Conservation (phyloP, 1,140 invertebrate genomes). For the Brachionus angularis region DNA sequence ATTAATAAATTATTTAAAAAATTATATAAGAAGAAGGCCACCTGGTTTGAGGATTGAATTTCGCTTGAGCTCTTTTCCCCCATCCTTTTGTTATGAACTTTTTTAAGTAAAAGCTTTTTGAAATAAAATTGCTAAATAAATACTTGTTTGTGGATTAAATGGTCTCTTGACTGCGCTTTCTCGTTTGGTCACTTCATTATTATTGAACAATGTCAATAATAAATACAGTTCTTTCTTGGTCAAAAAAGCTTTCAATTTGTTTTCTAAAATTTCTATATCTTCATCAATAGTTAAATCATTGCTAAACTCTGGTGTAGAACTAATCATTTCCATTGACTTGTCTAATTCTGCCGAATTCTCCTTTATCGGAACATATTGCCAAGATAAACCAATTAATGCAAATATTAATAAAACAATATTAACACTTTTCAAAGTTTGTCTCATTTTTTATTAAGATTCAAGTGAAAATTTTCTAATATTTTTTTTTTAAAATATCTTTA, state of each 20-base stretch:
- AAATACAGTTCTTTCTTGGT: background rate
- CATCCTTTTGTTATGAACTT: background rate
- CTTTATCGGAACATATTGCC: too few relatives aligned
- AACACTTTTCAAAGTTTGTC: too few relatives aligned
- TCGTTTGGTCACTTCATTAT: background rate
- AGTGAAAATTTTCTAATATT: too few relatives aligned
- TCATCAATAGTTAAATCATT: background rate
- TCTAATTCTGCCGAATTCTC: background rate
- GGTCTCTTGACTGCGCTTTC: background rate
- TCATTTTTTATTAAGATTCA: too few relatives aligned
- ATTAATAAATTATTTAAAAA: too few relatives aligned
- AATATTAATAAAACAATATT: too few relatives aligned
- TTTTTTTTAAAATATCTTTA: too few relatives aligned
- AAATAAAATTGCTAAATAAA: too few relatives aligned
- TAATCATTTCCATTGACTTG: background rate
- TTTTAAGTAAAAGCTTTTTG: too few relatives aligned
- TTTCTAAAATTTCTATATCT: background rate
- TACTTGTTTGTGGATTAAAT: constrained; percentile 35
- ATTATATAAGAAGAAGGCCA: too few relatives aligned
- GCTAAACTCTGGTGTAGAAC: background rate
- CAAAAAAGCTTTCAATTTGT: background rate
- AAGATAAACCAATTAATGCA: too few relatives aligned
- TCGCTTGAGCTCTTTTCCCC: background rate
- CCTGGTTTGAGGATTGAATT: constrained; percentile 31
- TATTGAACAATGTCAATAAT: background rate